Evolutionary conservation across 2,888 invertebrate species (phyloP).

Genomic region (Nomada hirtipes): DNA sequence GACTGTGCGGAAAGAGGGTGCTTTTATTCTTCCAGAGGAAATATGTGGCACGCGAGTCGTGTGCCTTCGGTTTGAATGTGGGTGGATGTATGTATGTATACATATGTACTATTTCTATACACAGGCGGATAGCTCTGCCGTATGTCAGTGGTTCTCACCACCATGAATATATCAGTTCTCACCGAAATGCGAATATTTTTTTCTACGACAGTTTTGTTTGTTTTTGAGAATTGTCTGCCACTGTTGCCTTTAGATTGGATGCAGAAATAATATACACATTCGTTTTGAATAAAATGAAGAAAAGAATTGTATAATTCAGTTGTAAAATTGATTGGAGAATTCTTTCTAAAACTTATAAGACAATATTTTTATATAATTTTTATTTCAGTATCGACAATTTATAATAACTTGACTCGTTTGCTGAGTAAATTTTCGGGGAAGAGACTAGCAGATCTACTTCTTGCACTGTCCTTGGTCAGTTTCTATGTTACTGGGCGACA

Average conservation of each 20-base stretch:
- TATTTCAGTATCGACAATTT: no score
- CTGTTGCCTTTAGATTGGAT: no score
- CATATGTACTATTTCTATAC: slow-evolving; percentile 50
- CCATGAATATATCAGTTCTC: neutral
- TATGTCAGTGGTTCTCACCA: slow-evolving; percentile 50
- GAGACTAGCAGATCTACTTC: no score
- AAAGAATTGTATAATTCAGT: no score
- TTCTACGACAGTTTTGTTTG: no score
- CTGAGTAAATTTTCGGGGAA: neutral
- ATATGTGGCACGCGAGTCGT: slow-evolving; percentile 63
- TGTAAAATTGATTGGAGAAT: no score
- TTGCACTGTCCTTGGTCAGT: neutral
- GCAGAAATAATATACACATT: no score
- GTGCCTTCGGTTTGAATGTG: slow-evolving; percentile 51
- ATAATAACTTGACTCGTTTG: neutral
- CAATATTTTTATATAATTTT: no score
- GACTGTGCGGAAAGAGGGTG: slow-evolving; percentile 51
- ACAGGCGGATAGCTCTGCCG: slow-evolving; percentile 35
- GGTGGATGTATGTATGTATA: slow-evolving; percentile 32
- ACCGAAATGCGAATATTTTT: neutral
- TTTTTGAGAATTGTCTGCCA: no score
- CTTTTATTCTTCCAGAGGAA: slow-evolving; percentile 55
- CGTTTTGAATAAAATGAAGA: no score
- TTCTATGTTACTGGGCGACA: slow-evolving; percentile 38
- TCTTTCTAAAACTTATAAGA: no score